Conservation (phyloP, 2,888 invertebrate genomes). For the Gastracanthus pulcherrimus region DNA sequence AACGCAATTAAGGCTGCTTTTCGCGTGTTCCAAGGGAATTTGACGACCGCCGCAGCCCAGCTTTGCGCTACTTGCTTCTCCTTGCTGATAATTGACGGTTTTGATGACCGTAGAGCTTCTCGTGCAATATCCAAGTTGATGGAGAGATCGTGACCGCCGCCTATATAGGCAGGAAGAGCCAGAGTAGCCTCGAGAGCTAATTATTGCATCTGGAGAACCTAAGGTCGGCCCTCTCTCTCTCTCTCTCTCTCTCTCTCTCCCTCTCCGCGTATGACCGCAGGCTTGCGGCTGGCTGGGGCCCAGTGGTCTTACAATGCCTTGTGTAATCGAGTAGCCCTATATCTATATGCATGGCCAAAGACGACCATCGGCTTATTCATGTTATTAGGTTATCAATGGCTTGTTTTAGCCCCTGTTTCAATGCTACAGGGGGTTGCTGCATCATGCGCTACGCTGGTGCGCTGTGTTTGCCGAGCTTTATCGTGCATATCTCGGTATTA, state of each 20-base stretch:
- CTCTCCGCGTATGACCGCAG: conserved; percentile 36
- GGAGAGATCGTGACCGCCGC: conserved; percentile 36
- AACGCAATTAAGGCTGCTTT: conserved; percentile 12
- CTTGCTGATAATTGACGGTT: conserved; percentile 46
- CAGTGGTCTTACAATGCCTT: conserved; percentile 32
- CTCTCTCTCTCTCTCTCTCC: no score
- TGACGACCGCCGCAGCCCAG: neutral
- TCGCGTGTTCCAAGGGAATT: conserved; percentile 25
- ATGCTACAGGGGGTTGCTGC: neutral
- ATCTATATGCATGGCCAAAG: neutral
- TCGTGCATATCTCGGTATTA: neutral
- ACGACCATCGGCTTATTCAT: conserved; percentile 30
- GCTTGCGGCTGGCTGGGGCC: conserved; percentile 13
- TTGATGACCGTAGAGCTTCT: conserved; percentile 15
- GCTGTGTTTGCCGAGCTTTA: conserved; percentile 16
- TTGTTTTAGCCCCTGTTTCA: conserved; percentile 19
- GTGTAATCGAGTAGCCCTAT: conserved; percentile 24
- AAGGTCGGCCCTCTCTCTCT: conserved; percentile 2
- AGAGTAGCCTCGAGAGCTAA: conserved; percentile 44
- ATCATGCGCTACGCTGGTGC: neutral
- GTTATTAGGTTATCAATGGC: conserved; percentile 49
- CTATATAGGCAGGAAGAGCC: conserved; percentile 10
- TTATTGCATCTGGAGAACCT: conserved; percentile 47
- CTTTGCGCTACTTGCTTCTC: neutral
- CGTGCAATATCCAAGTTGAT: conserved; percentile 42